Evolutionary conservation across 2,113 vertebrate species (phyloP).

Genomic region (Scomber colias): DNA sequence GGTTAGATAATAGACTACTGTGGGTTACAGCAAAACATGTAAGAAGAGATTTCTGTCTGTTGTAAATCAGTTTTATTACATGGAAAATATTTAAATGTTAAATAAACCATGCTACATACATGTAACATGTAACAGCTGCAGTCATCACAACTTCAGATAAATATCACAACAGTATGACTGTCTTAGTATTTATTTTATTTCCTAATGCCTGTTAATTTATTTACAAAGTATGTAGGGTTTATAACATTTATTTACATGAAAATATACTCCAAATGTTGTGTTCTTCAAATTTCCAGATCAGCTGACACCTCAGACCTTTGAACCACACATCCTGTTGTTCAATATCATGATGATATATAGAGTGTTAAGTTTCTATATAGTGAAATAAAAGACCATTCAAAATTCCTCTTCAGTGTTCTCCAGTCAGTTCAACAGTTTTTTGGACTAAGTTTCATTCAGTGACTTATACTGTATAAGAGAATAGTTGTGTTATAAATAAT

Average conservation of each 20-base stretch:
- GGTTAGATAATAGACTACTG: too few relatives aligned
- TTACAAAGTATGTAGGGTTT: background rate
- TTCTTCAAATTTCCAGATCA: background rate
- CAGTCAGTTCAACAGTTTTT: background rate
- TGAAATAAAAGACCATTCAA: too few relatives aligned
- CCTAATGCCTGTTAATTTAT: background rate
- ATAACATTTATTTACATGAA: background rate
- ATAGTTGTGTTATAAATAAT: conserved; percentile 17
- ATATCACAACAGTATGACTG: too few relatives aligned
- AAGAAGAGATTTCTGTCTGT: too few relatives aligned
- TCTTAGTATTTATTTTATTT: conserved; percentile 15
- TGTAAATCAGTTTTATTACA: too few relatives aligned
- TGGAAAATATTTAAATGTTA: too few relatives aligned
- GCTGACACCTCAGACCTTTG: too few relatives aligned
- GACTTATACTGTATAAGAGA: background rate
- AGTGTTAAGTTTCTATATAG: background rate
- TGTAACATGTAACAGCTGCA: too few relatives aligned
- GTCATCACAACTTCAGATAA: too few relatives aligned
- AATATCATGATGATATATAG: background rate
- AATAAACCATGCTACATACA: too few relatives aligned
- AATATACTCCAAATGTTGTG: background rate
- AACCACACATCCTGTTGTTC: background rate
- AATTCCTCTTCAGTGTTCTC: background rate
- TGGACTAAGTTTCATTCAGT: background rate
- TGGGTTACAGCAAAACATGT: too few relatives aligned